Evolutionary conservation across 2,888 invertebrate genomes (phyloP).

Genomic region (Sesia bembeciformis): DNA sequence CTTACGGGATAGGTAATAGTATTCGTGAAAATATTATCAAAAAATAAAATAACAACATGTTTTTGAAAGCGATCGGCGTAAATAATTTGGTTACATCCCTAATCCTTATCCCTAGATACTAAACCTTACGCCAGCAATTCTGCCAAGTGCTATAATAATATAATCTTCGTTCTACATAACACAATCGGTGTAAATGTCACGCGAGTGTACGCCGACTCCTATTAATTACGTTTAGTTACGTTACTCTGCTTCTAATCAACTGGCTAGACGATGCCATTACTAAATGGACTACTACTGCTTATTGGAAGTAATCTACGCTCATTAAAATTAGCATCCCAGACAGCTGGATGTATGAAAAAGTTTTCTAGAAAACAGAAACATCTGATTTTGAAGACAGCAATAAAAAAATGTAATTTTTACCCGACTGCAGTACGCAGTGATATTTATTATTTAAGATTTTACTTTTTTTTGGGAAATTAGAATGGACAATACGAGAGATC

Average conservation of each 20-base stretch:
- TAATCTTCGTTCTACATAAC: neutral
- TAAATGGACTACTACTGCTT: neutral
- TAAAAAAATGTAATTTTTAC: too few relatives aligned
- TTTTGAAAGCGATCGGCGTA: too few relatives aligned
- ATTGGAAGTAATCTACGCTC: neutral
- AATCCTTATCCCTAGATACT: neutral
- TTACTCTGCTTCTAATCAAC: neutral
- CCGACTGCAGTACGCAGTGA: too few relatives aligned
- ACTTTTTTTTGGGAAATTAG: too few relatives aligned
- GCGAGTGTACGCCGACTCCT: neutral
- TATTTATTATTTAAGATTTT: too few relatives aligned
- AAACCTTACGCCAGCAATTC: neutral
- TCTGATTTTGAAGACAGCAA: too few relatives aligned
- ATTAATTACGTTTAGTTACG: neutral
- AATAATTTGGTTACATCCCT: neutral
- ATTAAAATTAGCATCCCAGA: neutral
- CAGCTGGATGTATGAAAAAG: too few relatives aligned
- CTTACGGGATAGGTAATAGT: too few relatives aligned
- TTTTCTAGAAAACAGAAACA: too few relatives aligned
- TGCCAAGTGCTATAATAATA: neutral
- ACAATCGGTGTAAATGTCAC: neutral
- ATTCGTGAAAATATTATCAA: too few relatives aligned
- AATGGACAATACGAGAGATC: too few relatives aligned
- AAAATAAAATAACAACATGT: too few relatives aligned
- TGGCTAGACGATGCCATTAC: neutral